Evolutionary conservation across 2,113 vertebrate genomes (phyloP), one percentile per base, ranked within the genome.

Genomic region (Cyprinodon brontotheroides): DNA sequence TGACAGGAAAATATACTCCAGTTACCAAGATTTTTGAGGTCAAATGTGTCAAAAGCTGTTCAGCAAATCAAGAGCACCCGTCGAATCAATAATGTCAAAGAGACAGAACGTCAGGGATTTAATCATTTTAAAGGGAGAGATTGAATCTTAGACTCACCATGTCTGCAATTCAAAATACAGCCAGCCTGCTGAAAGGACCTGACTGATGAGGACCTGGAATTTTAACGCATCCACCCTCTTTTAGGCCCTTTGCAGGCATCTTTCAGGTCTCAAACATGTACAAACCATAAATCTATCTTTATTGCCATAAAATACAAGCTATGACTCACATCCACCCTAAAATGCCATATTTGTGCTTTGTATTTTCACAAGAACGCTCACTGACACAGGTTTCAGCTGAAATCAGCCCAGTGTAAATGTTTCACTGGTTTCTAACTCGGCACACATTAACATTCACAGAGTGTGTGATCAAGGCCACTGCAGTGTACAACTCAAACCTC

Each of bases 401-500:
- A 10, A 4, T 78, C 71, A 41, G 41, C 40, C 12, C 2, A 2
- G 7, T 15, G 14, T 40, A 57, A 13, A 41, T 20, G 36, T 4
- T 38, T 48, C 36, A 14, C 71, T 62, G 11, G 11, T 43, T 68
- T 60, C 1, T 5, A 11, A 61, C 45, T 72, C 36, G 5, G 3
- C 65, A 60, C 60, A 41, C 47, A 82, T 66, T 65, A 72, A 60
- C 48, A 81, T 71, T 66, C 48, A 73, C 66, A 72, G 67, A 79
- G 38, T 29, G 64, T 40, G 40, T 68, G 75, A 69, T 79, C 75
- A 78, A 75, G 65, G 83, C 77, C 53, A 4, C 57, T 64, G n/a
- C 70, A 0, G 48, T 37, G 40, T 29, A 43, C 65, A 43, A 70
- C 4, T 2, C 75, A 68, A 57, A 4, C 68, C 76, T 59, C 67